These are phyloP conservation scores for Scomber colias DNA, from an alignment of 2,113 vertebrate genomes.

Conservation along the genomic window DNA sequence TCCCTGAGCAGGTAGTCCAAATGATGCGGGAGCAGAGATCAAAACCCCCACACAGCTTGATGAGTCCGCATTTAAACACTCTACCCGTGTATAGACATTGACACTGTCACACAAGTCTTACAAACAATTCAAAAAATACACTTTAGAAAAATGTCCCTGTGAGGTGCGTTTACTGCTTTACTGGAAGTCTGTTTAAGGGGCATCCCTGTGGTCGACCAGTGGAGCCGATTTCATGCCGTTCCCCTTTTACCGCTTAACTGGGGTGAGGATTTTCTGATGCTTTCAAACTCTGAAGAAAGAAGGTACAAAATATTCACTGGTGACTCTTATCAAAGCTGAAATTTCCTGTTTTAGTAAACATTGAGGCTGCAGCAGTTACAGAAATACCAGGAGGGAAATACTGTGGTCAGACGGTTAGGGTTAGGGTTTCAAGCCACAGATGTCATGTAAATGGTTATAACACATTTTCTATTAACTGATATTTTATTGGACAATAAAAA, in stretches of 20 bases:
- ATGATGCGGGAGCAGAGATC: neutral
- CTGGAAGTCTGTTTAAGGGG: conserved; percentile 42
- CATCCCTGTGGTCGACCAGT: neutral
- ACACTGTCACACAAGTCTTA: conserved; percentile 38
- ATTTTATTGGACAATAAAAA: too few species aligned
- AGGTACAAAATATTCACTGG: neutral
- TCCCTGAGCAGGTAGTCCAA: conserved; percentile 38
- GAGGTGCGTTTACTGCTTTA: conserved; percentile 33
- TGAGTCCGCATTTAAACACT: conserved; percentile 11
- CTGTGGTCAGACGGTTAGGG: too few species aligned
- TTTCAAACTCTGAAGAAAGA: conserved; percentile 63
- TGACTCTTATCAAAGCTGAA: too few species aligned
- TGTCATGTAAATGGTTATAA: too few species aligned
- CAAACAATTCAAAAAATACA: conserved; percentile 43
- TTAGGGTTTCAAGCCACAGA: too few species aligned
- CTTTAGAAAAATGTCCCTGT: conserved; percentile 21
- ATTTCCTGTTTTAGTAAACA: too few species aligned
- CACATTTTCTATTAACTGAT: too few species aligned
- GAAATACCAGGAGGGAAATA: too few species aligned
- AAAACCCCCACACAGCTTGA: neutral
- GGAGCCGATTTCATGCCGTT: neutral
- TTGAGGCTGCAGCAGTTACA: too few species aligned
- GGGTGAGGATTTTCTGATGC: conserved; percentile 59
- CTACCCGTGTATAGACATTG: neutral
- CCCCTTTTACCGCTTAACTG: conserved; percentile 35